Percentiles rank a stretch among this genome's conserved stretches.
Conservation (phyloP, 2,888 invertebrate genomes). For the Hedya salicella region DNA sequence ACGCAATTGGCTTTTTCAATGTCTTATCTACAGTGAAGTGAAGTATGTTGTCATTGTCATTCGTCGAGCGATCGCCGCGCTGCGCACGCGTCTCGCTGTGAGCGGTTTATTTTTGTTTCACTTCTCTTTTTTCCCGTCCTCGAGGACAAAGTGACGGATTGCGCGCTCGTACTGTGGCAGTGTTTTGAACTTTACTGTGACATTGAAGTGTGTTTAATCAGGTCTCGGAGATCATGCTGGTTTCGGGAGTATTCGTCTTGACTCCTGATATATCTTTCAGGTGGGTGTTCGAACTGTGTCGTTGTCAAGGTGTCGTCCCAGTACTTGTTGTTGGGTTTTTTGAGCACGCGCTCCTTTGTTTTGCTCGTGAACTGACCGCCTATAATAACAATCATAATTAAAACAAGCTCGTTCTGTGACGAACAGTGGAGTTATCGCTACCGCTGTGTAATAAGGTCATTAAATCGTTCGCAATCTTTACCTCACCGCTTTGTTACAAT, state of each 20-base stretch:
- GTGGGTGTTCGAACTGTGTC: slow-evolving; percentile 65
- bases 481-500: slow-evolving; percentile 36
- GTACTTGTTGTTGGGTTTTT: slow-evolving; percentile 30
- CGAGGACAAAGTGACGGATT: slow-evolving; percentile 80
- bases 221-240: slow-evolving; percentile 69
- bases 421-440: slow-evolving; percentile 34
- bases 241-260: slow-evolving; percentile 81
- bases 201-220: slow-evolving; percentile 65
- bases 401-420: slow-evolving; percentile 32
- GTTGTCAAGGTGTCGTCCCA: slow-evolving; percentile 40
- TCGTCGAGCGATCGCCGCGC: slow-evolving; percentile 76
- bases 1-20: slow-evolving; percentile 85
- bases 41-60: slow-evolving; percentile 69
- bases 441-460: slow-evolving; percentile 31
- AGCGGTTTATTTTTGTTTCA: slow-evolving; percentile 72
- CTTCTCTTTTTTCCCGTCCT: slow-evolving; percentile 70
- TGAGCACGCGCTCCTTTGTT: slow-evolving; percentile 36
- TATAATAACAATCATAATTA: slow-evolving; percentile 39
- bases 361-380: slow-evolving; percentile 27
- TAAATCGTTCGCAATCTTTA: slow-evolving; percentile 33
- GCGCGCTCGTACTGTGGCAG: slow-evolving; percentile 75
- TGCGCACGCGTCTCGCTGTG: slow-evolving; percentile 74
- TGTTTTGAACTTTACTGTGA: slow-evolving; percentile 78
- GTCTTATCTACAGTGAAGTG: slow-evolving; percentile 82
- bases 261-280: slow-evolving; percentile 77